phyloP scores from a whole-genome alignment of 2,888 invertebrate genomes.

The Cinara cedri region DNA sequence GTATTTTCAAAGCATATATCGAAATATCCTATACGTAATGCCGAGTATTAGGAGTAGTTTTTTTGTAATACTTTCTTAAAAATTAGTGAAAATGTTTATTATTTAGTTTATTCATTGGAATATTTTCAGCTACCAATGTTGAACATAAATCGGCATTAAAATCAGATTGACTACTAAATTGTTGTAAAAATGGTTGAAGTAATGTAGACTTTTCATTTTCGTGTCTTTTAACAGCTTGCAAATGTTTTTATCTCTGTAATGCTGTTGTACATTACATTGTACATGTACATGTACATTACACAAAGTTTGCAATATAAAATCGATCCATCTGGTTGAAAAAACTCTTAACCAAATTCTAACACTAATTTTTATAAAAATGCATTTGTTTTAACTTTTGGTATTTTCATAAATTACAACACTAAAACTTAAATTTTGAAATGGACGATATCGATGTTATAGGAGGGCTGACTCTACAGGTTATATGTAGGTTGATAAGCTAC shows the following conservation, averaged over 20 bases:
- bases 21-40: conserved; percentile 52
- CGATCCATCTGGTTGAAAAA: background rate
- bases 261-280: background rate
- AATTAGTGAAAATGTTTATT: conserved; percentile 46
- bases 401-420: background rate
- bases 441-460: background rate
- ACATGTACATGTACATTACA: background rate
- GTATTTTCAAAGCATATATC: conserved; percentile 32
- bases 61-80: conserved; percentile 38
- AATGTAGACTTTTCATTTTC: conserved; percentile 24
- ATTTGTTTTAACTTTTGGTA: background rate
- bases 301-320: conserved; percentile 16
- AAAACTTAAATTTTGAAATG: background rate
- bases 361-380: background rate
- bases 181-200: conserved; percentile 17
- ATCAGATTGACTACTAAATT: background rate
- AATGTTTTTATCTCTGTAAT: background rate
- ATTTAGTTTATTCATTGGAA: conserved; percentile 44
- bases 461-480: too few relatives aligned
- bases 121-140: conserved; percentile 42
- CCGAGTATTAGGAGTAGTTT: conserved; percentile 41
- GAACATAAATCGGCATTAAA: conserved; percentile 7
- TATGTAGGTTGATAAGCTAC: too few relatives aligned
- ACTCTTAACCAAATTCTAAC: background rate
- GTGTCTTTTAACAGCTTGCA: background rate